A percentile compares a stretch with the other conserved stretches of the same genome.
phyloP scores from a whole-genome alignment of 2,113 vertebrate species.

The Coptodon bakossiorum region DNA sequence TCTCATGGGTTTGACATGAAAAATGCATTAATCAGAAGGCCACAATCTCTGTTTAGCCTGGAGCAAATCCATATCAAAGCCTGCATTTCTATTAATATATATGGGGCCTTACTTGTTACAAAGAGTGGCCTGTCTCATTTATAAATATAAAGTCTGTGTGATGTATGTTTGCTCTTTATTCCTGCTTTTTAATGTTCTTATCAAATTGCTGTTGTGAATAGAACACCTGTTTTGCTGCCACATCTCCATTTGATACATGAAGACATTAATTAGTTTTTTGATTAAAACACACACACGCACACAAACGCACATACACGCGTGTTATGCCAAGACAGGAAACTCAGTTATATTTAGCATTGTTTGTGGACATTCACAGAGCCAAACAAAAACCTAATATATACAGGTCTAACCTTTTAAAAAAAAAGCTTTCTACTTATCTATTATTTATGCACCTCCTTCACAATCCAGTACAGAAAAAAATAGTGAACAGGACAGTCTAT shows the following conservation, averaged over 20 bases:
- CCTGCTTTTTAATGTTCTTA: background rate
- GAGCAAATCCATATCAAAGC: slow-evolving; percentile 26
- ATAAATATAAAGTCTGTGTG: slow-evolving; percentile 11
- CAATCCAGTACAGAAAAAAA: background rate
- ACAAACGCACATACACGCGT: background rate
- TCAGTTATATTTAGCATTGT: background rate
- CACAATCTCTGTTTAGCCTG: slow-evolving; percentile 43
- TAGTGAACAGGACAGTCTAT: background rate
- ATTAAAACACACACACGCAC: background rate
- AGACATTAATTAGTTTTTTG: background rate
- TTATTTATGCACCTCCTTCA: background rate
- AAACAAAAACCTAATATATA: background rate
- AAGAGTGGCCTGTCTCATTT: slow-evolving; percentile 9
- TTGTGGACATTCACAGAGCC: background rate
- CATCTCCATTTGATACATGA: background rate
- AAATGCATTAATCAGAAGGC: slow-evolving; percentile 26
- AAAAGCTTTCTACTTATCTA: slow-evolving; percentile 6
- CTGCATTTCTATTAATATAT: slow-evolving; percentile 56
- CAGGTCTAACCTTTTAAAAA: slow-evolving; percentile 29
- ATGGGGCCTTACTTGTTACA: background rate
- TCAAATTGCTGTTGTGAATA: background rate
- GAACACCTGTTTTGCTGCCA: slow-evolving; percentile 9
- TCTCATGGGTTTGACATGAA: slow-evolving; percentile 1
- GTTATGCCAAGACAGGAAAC: background rate
- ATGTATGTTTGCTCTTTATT: background rate